phyloP scores from a whole-genome alignment of 1,140 invertebrate species.

The Pogonus chalceus region DNA sequence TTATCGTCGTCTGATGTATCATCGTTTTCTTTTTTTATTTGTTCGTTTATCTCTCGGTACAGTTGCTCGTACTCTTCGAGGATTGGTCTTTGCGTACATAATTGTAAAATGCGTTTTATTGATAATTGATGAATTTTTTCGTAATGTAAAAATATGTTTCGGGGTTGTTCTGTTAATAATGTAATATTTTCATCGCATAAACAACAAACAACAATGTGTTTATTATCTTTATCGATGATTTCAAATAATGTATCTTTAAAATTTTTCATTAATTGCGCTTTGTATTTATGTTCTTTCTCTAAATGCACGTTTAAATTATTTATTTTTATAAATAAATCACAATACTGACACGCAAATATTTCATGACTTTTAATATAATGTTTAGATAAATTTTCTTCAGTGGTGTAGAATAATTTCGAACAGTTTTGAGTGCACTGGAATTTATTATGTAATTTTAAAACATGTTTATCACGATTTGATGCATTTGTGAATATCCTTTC shows the following conservation, averaged over 20 bases:
- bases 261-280: not conserved
- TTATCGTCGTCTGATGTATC: not conserved
- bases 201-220: not conserved
- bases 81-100: not conserved
- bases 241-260: not conserved
- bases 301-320: not conserved
- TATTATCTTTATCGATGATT: not conserved
- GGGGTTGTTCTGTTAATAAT: not conserved
- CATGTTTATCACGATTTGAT: not conserved
- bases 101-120: not conserved
- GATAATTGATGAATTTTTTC: not conserved
- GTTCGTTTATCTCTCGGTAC: not conserved
- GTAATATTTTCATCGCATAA: not conserved
- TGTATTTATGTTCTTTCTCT: not conserved
- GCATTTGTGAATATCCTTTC: not conserved
- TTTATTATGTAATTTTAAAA: not conserved
- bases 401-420: not conserved
- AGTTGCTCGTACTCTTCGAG: not conserved
- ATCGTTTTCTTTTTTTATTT: not conserved
- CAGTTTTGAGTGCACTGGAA: not conserved
- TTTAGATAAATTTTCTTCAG: not conserved
- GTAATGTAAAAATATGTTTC: not conserved
- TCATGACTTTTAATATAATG: not conserved
- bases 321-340: not conserved
- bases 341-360: not conserved